phyloP scores from a whole-genome alignment of 2,113 vertebrate genomes.

The Leucopsar rothschildi region DNA sequence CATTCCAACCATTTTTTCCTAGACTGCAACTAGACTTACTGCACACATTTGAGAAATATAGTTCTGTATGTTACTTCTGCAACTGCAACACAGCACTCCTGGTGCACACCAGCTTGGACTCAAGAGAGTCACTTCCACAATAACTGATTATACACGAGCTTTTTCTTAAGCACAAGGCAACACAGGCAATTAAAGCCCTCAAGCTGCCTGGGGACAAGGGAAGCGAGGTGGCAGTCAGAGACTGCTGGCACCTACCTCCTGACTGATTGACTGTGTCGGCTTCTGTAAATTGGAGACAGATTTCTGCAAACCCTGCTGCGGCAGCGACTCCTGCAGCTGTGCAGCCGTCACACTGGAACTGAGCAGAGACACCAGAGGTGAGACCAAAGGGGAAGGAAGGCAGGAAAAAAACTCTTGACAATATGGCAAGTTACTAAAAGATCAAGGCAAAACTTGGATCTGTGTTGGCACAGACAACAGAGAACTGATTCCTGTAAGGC shows the following conservation, averaged over 20 bases:
- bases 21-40: not conserved
- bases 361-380: not conserved
- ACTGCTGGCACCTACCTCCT: slow-evolving; percentile 80
- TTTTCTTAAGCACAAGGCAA: not conserved
- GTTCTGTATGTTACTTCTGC: not conserved
- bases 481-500: not conserved
- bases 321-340: slow-evolving; percentile 98
- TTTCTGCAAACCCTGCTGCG: slow-evolving; percentile 97
- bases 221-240: not conserved
- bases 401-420: not conserved
- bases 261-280: slow-evolving; percentile 86
- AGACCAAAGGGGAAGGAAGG: not conserved
- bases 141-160: not conserved
- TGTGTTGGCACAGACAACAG: not conserved
- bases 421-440: not conserved
- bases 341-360: slow-evolving; percentile 94
- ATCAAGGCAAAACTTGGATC: not conserved
- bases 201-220: not conserved
- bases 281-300: slow-evolving; percentile 99
- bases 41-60: not conserved
- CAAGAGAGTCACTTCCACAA: not conserved
- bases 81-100: not conserved
- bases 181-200: not conserved
- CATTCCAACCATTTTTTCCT: not conserved
- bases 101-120: not conserved